Evolutionary conservation across 2,113 vertebrate species (phyloP).

Genomic region (Hepsetus odoe): DNA sequence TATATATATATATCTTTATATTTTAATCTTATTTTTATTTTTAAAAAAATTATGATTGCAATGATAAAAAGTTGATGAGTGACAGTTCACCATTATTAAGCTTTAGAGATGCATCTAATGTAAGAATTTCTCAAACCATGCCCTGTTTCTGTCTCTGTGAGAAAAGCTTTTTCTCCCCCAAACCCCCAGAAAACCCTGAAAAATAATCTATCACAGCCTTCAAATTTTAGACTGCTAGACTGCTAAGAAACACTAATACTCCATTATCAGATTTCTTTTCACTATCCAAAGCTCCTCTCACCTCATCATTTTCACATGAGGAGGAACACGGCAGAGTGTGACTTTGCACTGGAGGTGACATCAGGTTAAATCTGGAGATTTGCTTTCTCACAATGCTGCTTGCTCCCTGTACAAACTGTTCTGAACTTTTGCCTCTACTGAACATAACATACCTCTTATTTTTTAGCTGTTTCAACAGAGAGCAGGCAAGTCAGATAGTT

Average conservation of each 20-base stretch:
- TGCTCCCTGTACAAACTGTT: background rate
- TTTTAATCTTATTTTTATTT: too few species aligned
- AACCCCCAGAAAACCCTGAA: background rate
- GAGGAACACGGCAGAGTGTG: slow-evolving; percentile 34
- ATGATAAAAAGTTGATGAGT: too few species aligned
- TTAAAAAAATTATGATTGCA: too few species aligned
- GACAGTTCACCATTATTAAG: background rate
- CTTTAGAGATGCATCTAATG: background rate
- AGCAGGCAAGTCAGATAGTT: too few species aligned
- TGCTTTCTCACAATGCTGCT: slow-evolving; percentile 34
- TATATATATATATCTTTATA: too few species aligned
- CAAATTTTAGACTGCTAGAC: background rate
- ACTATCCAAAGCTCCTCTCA: slow-evolving; percentile 24
- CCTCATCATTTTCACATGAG: slow-evolving; percentile 37
- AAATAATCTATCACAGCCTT: background rate
- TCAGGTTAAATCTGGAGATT: slow-evolving; percentile 53
- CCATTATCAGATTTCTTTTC: slow-evolving; percentile 31
- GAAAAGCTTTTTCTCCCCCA: background rate
- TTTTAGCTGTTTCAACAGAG: background rate
- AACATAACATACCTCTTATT: background rate
- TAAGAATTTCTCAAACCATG: background rate
- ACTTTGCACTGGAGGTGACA: slow-evolving; percentile 46
- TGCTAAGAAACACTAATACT: slow-evolving; percentile 11
- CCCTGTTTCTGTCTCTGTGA: background rate
- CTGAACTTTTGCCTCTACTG: slow-evolving; percentile 5